Evolutionary conservation across 2,113 vertebrate species (phyloP), one percentile per base, ranked within the genome.

Genomic region (Dipodomys ordii): DNA sequence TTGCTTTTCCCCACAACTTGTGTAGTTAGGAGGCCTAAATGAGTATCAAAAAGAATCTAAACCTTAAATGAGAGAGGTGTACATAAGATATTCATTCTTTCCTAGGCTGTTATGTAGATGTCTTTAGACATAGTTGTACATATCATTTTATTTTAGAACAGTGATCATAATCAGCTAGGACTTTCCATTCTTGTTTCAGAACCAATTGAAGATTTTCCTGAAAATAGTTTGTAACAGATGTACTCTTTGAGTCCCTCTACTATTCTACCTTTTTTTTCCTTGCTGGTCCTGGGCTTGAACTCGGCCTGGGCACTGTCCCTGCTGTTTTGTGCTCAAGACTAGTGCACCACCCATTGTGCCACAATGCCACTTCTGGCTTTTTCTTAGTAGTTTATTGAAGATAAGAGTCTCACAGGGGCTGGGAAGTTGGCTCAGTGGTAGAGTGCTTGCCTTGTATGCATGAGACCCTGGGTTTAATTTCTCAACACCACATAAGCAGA

Each of bases 31-130:
- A 53, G 62, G 9, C 15, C 69, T 87, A 76, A 80, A 28, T 89
- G 74, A 32, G 86, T 83, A 64, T 78, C 20, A n/a, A 49, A 92
- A 82, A 82, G 28, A 92, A 83, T 67, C 39, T 87, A 80, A 93
- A 90, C 49, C 28, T 72, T 83, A 68, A 65, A 9, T 57, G 3
- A 53, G 30, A 28, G 46, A 35, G n/a, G 32, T 28, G 1, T 32
- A 25, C 15, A 6, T 57, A 46, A 22, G 44, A 18, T 90, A 44
- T 35, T 87, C 53, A 30, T 95, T 93, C 19, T 92, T 49, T 74
- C n/a, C 60, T 19, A 74, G 64, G 39, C 20, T 49, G 57, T 65
- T 65, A 18, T 6, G 23, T 39, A 69, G 73, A 25, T 22, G 15
- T 69, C 57, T 69, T 60, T 35, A 93, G 23, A 35, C 68, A 67